phyloP scores from a whole-genome alignment of 2,113 vertebrate species.

The Dicrurus megarhynchus region DNA sequence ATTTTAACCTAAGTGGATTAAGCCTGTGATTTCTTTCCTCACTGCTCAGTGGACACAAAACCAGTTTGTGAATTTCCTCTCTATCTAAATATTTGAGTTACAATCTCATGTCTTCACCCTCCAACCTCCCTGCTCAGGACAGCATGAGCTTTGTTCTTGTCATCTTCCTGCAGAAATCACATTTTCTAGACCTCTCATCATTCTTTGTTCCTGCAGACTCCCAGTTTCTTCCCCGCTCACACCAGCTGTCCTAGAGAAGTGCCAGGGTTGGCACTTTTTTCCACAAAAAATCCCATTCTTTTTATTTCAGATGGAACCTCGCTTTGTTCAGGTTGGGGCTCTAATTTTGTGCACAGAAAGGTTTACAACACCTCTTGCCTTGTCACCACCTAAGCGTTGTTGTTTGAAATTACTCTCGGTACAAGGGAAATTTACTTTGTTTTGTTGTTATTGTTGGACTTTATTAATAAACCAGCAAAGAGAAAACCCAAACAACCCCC shows the following conservation, averaged over 20 bases:
- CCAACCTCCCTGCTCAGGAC: neutral
- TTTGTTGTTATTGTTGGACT: neutral
- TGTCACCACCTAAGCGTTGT: neutral
- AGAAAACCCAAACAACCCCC: neutral
- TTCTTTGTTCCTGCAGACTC: neutral
- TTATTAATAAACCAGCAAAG: neutral
- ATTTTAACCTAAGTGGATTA: neutral
- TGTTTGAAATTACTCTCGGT: neutral
- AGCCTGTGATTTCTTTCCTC: neutral
- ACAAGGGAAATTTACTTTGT: neutral
- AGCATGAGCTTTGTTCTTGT: neutral
- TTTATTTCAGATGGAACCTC: neutral
- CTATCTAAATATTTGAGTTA: neutral
- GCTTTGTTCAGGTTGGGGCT: neutral
- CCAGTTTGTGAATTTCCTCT: neutral
- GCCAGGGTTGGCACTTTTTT: neutral
- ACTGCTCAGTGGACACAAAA: neutral
- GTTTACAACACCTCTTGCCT: neutral
- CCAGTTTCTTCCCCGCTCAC: accelerated
- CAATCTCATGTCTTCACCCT: neutral
- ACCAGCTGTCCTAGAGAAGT: neutral
- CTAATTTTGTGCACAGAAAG: neutral
- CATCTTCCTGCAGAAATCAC: neutral
- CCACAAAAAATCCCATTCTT: neutral
- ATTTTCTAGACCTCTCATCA: neutral